A percentile compares a stretch with the other conserved stretches of the same genome.
phyloP scores from a whole-genome alignment of 2,797 vertebrate genomes.

The Chromobotia macracanthus region DNA sequence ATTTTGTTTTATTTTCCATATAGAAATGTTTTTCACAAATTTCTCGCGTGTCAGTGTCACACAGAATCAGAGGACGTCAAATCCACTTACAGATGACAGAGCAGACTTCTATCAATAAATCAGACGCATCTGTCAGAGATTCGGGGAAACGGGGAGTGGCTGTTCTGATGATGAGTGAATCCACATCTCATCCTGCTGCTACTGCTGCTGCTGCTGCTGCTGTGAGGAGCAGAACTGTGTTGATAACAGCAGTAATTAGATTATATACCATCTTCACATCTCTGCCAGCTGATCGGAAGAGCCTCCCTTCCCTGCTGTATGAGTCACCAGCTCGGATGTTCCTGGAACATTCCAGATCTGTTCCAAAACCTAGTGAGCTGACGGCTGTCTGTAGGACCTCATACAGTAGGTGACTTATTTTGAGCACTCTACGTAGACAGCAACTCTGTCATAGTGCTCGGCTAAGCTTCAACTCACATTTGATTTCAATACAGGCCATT shows the following conservation, averaged over 20 bases:
- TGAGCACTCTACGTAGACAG: neutral
- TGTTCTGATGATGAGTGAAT: constrained; percentile 11
- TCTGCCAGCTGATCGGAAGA: constrained; percentile 38
- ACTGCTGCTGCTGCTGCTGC: constrained; percentile 14
- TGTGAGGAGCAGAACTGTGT: constrained; percentile 36
- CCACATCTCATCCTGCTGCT: constrained; percentile 14
- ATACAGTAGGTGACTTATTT: neutral
- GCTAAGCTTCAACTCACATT: neutral
- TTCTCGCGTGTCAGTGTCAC: constrained; percentile 17
- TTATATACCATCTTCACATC: constrained; percentile 49
- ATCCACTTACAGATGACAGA: constrained; percentile 9
- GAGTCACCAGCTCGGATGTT: constrained; percentile 19
- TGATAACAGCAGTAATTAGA: constrained; percentile 54
- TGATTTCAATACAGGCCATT: too few relatives aligned
- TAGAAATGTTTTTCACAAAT: neutral
- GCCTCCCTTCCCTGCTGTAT: neutral
- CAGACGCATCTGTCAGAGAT: constrained; percentile 13
- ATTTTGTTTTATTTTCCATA: neutral
- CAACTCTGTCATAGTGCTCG: neutral
- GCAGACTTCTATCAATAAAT: constrained; percentile 23
- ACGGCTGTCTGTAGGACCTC: neutral
- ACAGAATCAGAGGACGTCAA: constrained; percentile 41
- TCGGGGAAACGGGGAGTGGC: neutral
- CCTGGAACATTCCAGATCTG: neutral
- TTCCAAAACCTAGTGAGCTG: neutral